These are phyloP conservation scores for Nemoura dubitans DNA, from an alignment of 2,888 invertebrate species.

Conservation along the genomic window DNA sequence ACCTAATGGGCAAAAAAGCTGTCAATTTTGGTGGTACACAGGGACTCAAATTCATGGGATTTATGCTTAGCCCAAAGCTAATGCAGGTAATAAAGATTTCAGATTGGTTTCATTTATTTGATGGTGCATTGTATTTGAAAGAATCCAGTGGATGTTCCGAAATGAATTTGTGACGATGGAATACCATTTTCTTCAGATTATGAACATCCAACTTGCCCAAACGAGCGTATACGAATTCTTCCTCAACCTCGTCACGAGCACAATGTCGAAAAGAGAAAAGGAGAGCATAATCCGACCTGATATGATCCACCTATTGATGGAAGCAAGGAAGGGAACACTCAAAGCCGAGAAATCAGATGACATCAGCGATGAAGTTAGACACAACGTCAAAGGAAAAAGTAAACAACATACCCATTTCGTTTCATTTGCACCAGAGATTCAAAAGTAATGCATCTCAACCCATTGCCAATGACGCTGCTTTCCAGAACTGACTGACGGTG, in stretches of 20 bases:
- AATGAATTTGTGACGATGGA: background rate
- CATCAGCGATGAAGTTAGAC: background rate
- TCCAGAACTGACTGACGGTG: conserved; percentile 46
- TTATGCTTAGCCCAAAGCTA: conserved; percentile 15
- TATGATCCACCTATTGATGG: conserved; percentile 36
- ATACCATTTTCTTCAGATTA: background rate
- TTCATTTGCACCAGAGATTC: background rate
- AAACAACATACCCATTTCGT: background rate
- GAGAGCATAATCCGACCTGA: conserved; percentile 24
- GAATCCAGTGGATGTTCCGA: background rate
- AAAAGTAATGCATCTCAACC: background rate
- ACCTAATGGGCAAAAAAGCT: conserved; percentile 55
- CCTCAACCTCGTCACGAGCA: background rate
- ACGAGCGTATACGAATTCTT: background rate
- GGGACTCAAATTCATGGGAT: conserved; percentile 50
- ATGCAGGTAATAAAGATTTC: conserved; percentile 33
- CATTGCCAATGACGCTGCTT: background rate
- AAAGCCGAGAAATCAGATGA: background rate
- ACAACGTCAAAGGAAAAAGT: background rate
- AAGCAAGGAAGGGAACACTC: conserved; percentile 26
- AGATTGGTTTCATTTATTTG: no score
- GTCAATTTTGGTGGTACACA: conserved; percentile 46
- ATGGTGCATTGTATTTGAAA: no score
- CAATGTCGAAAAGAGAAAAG: background rate
- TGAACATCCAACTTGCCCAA: background rate